Evolutionary conservation across 2,113 vertebrate genomes (phyloP), one percentile per base, ranked within the genome.

Genomic region (Campylomormyrus numenius): DNA sequence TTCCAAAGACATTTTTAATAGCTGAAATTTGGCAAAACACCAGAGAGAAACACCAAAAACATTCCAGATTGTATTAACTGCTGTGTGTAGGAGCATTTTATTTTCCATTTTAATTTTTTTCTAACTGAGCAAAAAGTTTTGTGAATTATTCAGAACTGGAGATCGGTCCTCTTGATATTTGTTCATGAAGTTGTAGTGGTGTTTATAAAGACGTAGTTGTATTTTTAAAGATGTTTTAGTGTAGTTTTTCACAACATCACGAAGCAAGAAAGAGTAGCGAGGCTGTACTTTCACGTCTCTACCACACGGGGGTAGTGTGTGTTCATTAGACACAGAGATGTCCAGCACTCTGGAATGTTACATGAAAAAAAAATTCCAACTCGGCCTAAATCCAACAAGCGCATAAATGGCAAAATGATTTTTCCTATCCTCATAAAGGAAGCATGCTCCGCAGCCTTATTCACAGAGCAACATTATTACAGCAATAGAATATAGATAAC

Each of bases 221-320:
- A 90, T 92, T 91, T 90, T 53, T 91, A 89, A 94, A 93, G 90
- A 88, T 88, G 84, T 93, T 94, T 90, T 93, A 93, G 90, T 50
- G 74, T 89, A 70, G 62, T 11, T 70, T 70, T 31, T 70, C 62
- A 70, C 19, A 10, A 27, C 58, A 27, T 66, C 62, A 66, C n/a
- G 9, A n/a, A 70, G 1, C n/a, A 31, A 70, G 62, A 66, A n/a
- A 66, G 62, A 70, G 62, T n/a, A 24, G 45, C 19, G 8, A 48
- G 24, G 83, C 83, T 90, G 86, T 90, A 90, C 93, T 94, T 94
- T 88, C 91, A 87, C 84, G 92, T 91, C 92, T 94, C 91, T 91
- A 91, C 91, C 88, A 92, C 88, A 92, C 90, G 85, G 93, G 93
- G 93, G 93, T 92, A 94, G 92, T 93, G 91, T 93, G 90, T 90